These are phyloP conservation scores for Bufo bufo DNA, from an alignment of 2,113 vertebrate genomes.

Conservation along the genomic window DNA sequence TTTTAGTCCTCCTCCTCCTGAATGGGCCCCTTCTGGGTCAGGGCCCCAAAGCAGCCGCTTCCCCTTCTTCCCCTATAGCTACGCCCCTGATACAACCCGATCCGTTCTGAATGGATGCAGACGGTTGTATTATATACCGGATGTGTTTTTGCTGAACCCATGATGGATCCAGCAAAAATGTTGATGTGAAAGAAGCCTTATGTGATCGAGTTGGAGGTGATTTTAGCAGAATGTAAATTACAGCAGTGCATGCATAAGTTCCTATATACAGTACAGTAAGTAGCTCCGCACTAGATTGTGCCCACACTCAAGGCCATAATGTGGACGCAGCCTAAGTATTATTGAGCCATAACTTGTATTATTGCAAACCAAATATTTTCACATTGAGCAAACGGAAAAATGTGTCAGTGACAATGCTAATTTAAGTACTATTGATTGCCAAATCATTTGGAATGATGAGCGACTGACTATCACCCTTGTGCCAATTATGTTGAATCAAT, in stretches of 20 bases:
- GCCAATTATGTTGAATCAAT: slow-evolving; percentile 52
- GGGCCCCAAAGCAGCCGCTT: too few relatives aligned
- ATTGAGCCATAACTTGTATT: slow-evolving; percentile 32
- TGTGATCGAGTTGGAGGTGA: neutral
- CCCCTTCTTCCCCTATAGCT: too few relatives aligned
- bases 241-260: neutral
- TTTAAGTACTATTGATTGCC: slow-evolving; percentile 52
- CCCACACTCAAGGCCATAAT: neutral
- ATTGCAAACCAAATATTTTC: slow-evolving; percentile 34
- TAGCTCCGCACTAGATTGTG: neutral
- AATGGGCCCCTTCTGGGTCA: too few relatives aligned
- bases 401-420: slow-evolving; percentile 32
- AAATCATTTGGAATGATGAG: slow-evolving; percentile 54
- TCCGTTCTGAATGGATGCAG: too few relatives aligned
- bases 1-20: too few relatives aligned
- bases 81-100: too few relatives aligned
- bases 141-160: too few relatives aligned
- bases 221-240: neutral
- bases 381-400: slow-evolving; percentile 29
- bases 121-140: too few relatives aligned
- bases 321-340: neutral
- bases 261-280: neutral
- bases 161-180: too few relatives aligned
- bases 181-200: neutral
- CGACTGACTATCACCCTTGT: slow-evolving; percentile 24